These are phyloP conservation scores for Blera fallax DNA, from an alignment of 2,888 invertebrate species.

Conservation along the genomic window DNA sequence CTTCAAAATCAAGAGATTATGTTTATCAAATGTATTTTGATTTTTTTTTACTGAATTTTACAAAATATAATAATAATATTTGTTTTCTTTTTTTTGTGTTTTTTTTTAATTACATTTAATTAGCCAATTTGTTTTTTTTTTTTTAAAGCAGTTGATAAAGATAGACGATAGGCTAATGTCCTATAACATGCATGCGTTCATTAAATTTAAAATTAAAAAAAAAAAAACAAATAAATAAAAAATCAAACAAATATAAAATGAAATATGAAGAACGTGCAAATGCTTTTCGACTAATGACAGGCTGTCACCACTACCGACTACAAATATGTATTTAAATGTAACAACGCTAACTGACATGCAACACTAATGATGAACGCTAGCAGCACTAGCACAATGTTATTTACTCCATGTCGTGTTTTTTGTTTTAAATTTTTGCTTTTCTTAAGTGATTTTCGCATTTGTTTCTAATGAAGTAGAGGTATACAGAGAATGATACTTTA, in stretches of 20 bases:
- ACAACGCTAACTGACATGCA: conserved; percentile 52
- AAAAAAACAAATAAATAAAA: neutral
- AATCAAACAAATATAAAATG: conserved; percentile 31
- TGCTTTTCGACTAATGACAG: conserved; percentile 57
- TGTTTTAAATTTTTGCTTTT: conserved; percentile 30
- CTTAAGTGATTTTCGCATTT: conserved; percentile 81
- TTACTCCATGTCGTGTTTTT: conserved; percentile 29
- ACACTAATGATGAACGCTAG: conserved; percentile 44
- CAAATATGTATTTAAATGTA: neutral
- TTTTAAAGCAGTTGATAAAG: conserved; percentile 65
- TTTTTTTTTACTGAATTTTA: conserved; percentile 64
- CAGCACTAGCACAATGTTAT: conserved; percentile 40
- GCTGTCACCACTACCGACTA: conserved; percentile 18
- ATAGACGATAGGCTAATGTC: conserved; percentile 59
- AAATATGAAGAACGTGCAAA: conserved; percentile 62
- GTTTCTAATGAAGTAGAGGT: conserved; percentile 73
- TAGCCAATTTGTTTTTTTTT: conserved; percentile 65
- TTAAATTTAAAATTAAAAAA: too few species aligned
- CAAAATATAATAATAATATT: conserved; percentile 62
- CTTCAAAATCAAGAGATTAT: conserved; percentile 30
- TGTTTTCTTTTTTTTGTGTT: conserved; percentile 61
- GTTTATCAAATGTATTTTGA: conserved; percentile 69
- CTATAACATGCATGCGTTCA: conserved; percentile 56
- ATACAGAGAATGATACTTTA: conserved; percentile 22
- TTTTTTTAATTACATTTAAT: conserved; percentile 69